Evolutionary conservation across 2,797 vertebrate genomes (phyloP), one percentile per base, ranked within the genome.

Genomic region (Basileuterus tristriatus): DNA sequence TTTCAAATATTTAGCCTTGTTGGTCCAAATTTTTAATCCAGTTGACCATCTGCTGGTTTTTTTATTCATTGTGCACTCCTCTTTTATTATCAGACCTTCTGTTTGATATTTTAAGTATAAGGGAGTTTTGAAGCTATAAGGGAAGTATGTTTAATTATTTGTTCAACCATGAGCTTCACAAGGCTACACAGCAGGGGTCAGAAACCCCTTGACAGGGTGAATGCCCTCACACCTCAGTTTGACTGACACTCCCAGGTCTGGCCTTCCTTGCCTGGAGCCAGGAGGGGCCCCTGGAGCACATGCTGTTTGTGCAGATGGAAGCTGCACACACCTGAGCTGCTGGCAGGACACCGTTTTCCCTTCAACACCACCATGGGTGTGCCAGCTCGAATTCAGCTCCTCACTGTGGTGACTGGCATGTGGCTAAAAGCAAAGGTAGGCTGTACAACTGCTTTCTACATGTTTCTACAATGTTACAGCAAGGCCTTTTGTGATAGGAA

Each of bases 141-240:
- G 8, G 9, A 75, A 78, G 3, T n/a, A 43, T 0, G 0, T 65
- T 71, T 55, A 64, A n/a, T 14, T 50, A 24, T 55, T 62, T 59
- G 7, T 62, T 74, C 55, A 63, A 49, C 34, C 11, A 37, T 34
- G 52, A 81, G 22, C 17, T 86, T 62, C 15, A 13, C 6, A 2
- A 37, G 43, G 30, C 4, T 58, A 6, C 4, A 1, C 13, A 27
- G 23, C n/a, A 53, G 30, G 9, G 22, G 15, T 56, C 64, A 65
- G 15, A 60, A 75, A 32, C 14, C 36, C 20, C 60, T 63, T 22
- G n/a, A 39, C 17, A 68, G 34, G 12, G 9, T 32, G 50, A 87
- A 22, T 56, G 50, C 2, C 34, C 41, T 82, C 67, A 29, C 8
- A 22, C 3, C 39, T 59, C 36, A 12, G 8, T 71, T 11, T 80